Conservation (phyloP, 2,888 invertebrate species). For the Ptychoptera contaminata region DNA sequence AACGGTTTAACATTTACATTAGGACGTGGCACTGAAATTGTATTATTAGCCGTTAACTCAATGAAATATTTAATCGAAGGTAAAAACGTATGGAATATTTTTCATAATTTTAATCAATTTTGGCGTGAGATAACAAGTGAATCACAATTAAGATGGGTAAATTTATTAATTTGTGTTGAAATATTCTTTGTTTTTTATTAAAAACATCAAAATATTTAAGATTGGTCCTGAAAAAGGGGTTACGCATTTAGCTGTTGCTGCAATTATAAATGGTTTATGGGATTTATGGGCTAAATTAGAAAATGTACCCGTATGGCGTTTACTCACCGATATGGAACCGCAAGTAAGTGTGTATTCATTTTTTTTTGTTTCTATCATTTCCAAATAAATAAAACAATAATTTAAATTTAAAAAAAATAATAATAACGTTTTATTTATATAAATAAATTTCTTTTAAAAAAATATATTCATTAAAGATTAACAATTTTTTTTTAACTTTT, state of each 20-base stretch:
- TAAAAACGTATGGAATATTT: conserved; percentile 52
- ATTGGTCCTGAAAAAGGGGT: conserved; percentile 87
- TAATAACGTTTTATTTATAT: too few relatives aligned
- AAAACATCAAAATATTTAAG: conserved; percentile 31
- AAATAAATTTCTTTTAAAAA: too few relatives aligned
- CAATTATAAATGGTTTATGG: conserved; percentile 82
- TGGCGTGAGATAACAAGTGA: conserved; percentile 75
- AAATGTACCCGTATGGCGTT: conserved; percentile 74
- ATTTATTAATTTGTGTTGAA: conserved; percentile 6
- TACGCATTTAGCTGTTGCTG: conserved; percentile 72
- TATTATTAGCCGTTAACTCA: conserved; percentile 58
- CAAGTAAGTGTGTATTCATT: conserved; percentile 33
- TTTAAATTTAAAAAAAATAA: too few relatives aligned
- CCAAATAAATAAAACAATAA: too few relatives aligned
- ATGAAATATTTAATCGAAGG: conserved; percentile 55
- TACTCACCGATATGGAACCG: conserved; percentile 68
- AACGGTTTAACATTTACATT: conserved; percentile 77
- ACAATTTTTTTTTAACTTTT: too few relatives aligned
- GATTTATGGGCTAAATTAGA: conserved; percentile 79
- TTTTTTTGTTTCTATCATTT: background rate
- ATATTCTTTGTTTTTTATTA: conserved; percentile 1
- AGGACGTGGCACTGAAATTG: conserved; percentile 78
- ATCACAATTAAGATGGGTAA: conserved; percentile 82
- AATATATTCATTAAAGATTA: too few relatives aligned
- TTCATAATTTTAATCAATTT: conserved; percentile 56